Percentiles rank a stretch among this genome's conserved stretches.
Conservation (phyloP, 2,888 invertebrate genomes). For the Poecilus cupreus region DNA sequence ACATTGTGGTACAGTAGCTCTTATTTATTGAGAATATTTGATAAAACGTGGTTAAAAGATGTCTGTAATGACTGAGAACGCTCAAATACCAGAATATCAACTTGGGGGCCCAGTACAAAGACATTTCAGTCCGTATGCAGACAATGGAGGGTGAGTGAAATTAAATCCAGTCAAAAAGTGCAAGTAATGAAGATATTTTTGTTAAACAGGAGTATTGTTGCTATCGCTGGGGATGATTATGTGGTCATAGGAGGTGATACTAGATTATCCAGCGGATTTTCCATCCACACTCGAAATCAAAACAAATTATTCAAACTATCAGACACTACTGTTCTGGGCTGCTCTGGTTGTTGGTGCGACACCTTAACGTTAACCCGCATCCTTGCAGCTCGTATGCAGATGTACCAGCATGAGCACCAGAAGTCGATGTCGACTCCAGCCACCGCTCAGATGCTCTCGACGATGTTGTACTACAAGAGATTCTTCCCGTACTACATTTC, state of each 20-base stretch:
- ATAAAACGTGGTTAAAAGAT: neutral
- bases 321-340: conserved; percentile 90
- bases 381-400: conserved; percentile 90
- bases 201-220: conserved; percentile 89
- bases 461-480: conserved; percentile 95
- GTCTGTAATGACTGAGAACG: conserved; percentile 29
- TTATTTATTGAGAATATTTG: no score
- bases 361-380: conserved; percentile 91
- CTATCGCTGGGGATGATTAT: conserved; percentile 96
- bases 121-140: conserved; percentile 82
- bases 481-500: conserved; percentile 99
- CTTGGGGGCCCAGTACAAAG: conserved; percentile 69
- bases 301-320: conserved; percentile 91
- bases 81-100: conserved; percentile 51
- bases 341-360: conserved; percentile 98
- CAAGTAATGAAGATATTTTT: conserved; percentile 45
- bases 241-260: conserved; percentile 97
- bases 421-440: conserved; percentile 94
- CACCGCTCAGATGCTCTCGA: conserved; percentile 96
- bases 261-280: conserved; percentile 92
- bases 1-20: no score
- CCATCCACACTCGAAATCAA: conserved; percentile 91
- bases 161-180: neutral
- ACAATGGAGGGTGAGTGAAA: conserved; percentile 83
- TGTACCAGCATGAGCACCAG: conserved; percentile 96